Conservation (phyloP, 2,888 invertebrate genomes). For the Drosophila neotestacea region DNA sequence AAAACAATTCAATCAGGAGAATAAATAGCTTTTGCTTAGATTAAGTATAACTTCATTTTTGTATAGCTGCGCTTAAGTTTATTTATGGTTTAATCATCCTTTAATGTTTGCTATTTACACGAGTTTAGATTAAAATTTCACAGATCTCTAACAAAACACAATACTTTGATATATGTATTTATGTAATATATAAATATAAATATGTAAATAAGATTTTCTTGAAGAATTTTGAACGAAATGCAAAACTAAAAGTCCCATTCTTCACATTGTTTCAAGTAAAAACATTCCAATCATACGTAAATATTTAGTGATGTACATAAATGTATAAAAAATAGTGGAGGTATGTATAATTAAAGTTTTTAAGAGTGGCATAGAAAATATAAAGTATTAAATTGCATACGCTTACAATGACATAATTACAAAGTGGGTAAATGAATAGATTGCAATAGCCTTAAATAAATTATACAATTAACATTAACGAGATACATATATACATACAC, state of each 20-base stretch:
- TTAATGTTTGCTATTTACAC: constrained; percentile 72
- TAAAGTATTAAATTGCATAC: constrained; percentile 36
- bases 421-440: constrained; percentile 58
- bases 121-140: constrained; percentile 71
- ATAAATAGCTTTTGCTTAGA: constrained; percentile 12
- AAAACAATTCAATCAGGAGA: constrained; percentile 1
- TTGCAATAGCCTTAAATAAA: constrained; percentile 66
- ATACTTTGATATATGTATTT: constrained; percentile 49
- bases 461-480: constrained; percentile 78
- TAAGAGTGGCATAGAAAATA: constrained; percentile 37
- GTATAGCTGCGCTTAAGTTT: constrained; percentile 68
- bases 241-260: constrained; percentile 41
- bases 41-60: constrained; percentile 44
- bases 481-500: constrained; percentile 45
- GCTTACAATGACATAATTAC: constrained; percentile 67
- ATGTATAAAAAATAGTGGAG: constrained; percentile 49
- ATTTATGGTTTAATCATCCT: constrained; percentile 62
- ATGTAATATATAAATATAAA: constrained; percentile 42
- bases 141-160: constrained; percentile 71
- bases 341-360: constrained; percentile 30
- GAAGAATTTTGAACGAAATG: constrained; percentile 56
- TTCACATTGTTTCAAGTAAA: constrained; percentile 25
- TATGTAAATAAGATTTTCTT: constrained; percentile 50
- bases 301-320: constrained; percentile 40
- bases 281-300: constrained; percentile 30